Evolutionary conservation across 2,797 vertebrate species (phyloP), one percentile per base, ranked within the genome.

Genomic region (Epinephelus coioides): DNA sequence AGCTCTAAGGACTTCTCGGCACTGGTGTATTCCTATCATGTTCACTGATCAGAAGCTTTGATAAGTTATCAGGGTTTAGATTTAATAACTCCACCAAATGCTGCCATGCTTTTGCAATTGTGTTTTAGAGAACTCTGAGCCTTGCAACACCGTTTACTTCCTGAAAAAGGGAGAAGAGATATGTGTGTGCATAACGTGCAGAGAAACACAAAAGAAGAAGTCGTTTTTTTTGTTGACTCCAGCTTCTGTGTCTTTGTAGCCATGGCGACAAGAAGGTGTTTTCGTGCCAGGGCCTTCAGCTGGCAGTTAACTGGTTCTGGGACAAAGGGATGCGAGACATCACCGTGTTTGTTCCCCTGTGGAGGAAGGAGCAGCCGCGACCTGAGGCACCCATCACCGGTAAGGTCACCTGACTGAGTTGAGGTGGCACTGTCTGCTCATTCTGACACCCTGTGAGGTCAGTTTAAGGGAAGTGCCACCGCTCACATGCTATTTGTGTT

Each of bases 201-300:
- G 0, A 5, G 49, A 82, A 64, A 73, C 5, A 23, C 34, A 76
- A 84, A 91, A 87, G 78, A 76, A 87, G 84, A 81, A 83, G 76
- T 75, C 0, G 1, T 50, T 50, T 38, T 43, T 59, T 46, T 44
- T 49, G 34, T 84, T 81, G 43, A 82, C 61, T 53, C 64, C 59
- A 38, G 18, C 14, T 47, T 89, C 44, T 87, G 69, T 93, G 55
- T 90, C 30, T 43, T 88, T 78, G 46, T 38, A 98, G 97, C 86
- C 97, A 99, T 44, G 97, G 98, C 25, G 96, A 98, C 92, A 98
- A 97, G 89, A 96, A 97, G 89, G 95, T 95, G 55, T 99, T 99
- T 86, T 99, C 97, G 1, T 98, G 98, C 90, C 95, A 95, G 74
- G 98, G 97, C 47, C 97, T 98, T 77, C 96, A 96, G 88, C 95